Percentiles rank a stretch among this genome's conserved stretches.
Evolutionary conservation across 92 coral and sea anemone genomes (phyloP).

Genomic region (Porites divaricata): DNA sequence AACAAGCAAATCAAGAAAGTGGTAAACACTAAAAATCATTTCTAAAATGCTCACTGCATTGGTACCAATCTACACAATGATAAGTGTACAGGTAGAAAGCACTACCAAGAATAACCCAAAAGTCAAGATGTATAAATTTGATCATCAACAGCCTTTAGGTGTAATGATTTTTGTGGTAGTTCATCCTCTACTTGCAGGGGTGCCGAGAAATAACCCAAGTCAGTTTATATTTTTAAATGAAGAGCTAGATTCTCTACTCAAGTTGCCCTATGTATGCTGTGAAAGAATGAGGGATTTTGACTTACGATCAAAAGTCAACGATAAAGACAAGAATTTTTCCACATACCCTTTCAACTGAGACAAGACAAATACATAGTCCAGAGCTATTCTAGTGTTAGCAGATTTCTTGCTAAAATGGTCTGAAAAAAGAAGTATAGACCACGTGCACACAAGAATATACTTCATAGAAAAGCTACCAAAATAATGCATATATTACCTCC

Average conservation of each 20-base stretch:
- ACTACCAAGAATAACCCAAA: too few relatives aligned
- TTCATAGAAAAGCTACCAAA: neutral
- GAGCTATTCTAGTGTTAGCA: neutral
- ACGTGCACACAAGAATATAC: neutral
- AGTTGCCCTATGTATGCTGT: too few relatives aligned
- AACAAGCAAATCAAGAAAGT: neutral
- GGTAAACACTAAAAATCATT: neutral
- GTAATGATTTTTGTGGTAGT: neutral
- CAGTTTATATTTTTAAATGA: too few relatives aligned
- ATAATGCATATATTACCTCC: constrained; percentile 20
- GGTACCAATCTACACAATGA: neutral
- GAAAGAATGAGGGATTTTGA: too few relatives aligned
- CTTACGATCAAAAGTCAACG: too few relatives aligned
- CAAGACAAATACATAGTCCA: neutral
- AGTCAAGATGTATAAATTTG: too few relatives aligned
- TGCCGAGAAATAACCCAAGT: too few relatives aligned
- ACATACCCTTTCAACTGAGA: neutral
- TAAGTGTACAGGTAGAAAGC: neutral
- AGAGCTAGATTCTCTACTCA: too few relatives aligned
- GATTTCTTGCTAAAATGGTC: neutral
- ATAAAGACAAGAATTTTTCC: neutral
- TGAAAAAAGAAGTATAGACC: neutral
- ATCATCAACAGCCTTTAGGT: too few relatives aligned
- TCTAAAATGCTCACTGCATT: neutral
- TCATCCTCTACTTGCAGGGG: neutral